Evolutionary conservation across 2,888 invertebrate genomes (phyloP).

Genomic region (Pollenia labialis): DNA sequence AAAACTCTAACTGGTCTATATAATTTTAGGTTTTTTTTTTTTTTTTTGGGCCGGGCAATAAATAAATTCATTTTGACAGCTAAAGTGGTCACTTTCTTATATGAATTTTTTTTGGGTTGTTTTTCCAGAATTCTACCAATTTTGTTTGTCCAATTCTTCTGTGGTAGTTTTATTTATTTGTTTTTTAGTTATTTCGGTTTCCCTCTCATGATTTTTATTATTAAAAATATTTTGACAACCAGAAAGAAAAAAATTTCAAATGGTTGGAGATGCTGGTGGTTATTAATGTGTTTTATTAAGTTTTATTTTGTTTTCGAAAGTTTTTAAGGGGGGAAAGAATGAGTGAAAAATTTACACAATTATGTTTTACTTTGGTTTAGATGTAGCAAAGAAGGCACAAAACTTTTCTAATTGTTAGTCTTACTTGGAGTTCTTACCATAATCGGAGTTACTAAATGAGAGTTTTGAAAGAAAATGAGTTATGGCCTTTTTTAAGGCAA

Average conservation of each 20-base stretch:
- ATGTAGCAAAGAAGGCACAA: background rate
- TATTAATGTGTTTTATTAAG: conserved; percentile 62
- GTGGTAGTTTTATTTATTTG: conserved; percentile 53
- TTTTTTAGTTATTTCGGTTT: conserved; percentile 49
- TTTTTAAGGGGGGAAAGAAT: background rate
- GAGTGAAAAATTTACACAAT: conserved; percentile 37
- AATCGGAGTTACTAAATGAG: background rate
- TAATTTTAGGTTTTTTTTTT: background rate
- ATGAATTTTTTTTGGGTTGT: conserved; percentile 4
- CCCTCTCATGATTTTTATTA: conserved; percentile 47
- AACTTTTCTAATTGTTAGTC: conserved; percentile 29
- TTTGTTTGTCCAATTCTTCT: conserved; percentile 9
- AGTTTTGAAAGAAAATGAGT: conserved; percentile 24
- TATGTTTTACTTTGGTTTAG: conserved; percentile 20
- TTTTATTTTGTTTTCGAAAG: background rate
- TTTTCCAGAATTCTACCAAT: background rate
- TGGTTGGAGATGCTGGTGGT: conserved; percentile 22
- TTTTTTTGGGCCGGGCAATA: conserved; percentile 38
- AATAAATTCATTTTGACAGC: conserved; percentile 72
- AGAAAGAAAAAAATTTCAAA: conserved; percentile 4
- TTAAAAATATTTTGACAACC: conserved; percentile 42
- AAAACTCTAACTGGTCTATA: background rate
- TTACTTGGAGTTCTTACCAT: background rate
- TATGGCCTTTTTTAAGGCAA: conserved; percentile 12
- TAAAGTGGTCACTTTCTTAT: conserved; percentile 69